A percentile compares a stretch with the other conserved stretches of the same genome.
Conservation (phyloP, 2,797 vertebrate species). For the Scolopax rusticola region DNA sequence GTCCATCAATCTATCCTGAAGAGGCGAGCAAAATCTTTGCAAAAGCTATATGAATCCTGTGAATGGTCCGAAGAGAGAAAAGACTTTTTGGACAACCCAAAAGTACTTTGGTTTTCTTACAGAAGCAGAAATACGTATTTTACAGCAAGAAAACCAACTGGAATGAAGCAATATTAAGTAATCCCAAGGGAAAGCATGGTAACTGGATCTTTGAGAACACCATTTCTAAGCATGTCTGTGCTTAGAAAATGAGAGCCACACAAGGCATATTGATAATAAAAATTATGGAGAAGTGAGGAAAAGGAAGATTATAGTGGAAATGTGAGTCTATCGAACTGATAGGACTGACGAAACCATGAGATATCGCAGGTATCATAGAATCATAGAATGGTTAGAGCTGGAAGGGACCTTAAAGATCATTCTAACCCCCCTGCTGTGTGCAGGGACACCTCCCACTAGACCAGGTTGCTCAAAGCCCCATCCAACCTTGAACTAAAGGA, state of each 20-base stretch:
- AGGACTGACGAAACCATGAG: neutral
- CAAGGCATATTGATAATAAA: neutral
- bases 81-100: neutral
- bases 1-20: neutral
- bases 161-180: neutral
- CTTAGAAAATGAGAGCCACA: neutral
- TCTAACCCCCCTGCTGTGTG: too few species aligned
- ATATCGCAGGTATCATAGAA: neutral
- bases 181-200: fast-evolving
- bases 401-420: too few species aligned
- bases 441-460: too few species aligned
- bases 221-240: neutral
- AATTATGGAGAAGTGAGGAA: neutral
- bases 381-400: too few species aligned
- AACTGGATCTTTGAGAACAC: neutral
- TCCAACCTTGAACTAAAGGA: neutral
- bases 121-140: neutral
- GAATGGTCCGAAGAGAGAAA: neutral
- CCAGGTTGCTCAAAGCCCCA: too few species aligned
- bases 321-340: neutral
- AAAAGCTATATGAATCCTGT: neutral
- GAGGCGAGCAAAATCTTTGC: neutral
- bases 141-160: neutral
- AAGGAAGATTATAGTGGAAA: neutral
- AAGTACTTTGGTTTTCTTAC: neutral